Percentiles rank a stretch among this genome's conserved stretches.
Evolutionary conservation across 1,140 invertebrate species (phyloP).

Genomic region (Brachionus calyciflorus): DNA sequence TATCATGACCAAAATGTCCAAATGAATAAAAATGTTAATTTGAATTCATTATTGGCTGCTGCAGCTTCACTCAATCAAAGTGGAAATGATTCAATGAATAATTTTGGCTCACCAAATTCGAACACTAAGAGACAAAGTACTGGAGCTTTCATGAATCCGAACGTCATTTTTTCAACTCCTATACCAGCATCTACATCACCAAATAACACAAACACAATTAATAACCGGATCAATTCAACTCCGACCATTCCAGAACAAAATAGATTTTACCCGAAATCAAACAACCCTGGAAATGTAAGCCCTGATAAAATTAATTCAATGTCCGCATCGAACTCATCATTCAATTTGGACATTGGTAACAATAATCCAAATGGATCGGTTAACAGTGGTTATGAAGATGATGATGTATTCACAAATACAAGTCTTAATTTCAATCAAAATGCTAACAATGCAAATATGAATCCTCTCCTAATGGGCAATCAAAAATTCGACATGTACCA

Average conservation of each 20-base stretch:
- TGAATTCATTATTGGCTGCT: conserved; percentile 10
- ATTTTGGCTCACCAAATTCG: not conserved
- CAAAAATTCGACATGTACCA: conserved; percentile 31
- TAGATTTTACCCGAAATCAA: not conserved
- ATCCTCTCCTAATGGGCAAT: not conserved
- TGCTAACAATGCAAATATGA: not conserved
- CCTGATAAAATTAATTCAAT: conserved; percentile 30
- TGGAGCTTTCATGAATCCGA: conserved; percentile 12
- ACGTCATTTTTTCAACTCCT: conserved; percentile 12
- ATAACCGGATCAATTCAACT: not conserved
- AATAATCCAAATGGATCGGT: conserved; percentile 23
- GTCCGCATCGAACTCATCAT: conserved; percentile 28
- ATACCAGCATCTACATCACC: conserved; percentile 11
- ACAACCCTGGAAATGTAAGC: not conserved
- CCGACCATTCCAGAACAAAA: not conserved
- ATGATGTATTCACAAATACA: conserved; percentile 15
- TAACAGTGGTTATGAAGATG: conserved; percentile 16
- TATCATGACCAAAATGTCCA: not conserved
- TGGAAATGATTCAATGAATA: not conserved
- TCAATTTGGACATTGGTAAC: not conserved
- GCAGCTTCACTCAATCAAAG: not conserved
- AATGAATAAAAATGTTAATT: not conserved
- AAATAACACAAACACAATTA: not conserved
- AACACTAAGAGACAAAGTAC: conserved; percentile 15
- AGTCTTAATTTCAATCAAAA: not conserved